phyloP scores from a whole-genome alignment of 2,113 vertebrate genomes.

The Ifrita kowaldi region DNA sequence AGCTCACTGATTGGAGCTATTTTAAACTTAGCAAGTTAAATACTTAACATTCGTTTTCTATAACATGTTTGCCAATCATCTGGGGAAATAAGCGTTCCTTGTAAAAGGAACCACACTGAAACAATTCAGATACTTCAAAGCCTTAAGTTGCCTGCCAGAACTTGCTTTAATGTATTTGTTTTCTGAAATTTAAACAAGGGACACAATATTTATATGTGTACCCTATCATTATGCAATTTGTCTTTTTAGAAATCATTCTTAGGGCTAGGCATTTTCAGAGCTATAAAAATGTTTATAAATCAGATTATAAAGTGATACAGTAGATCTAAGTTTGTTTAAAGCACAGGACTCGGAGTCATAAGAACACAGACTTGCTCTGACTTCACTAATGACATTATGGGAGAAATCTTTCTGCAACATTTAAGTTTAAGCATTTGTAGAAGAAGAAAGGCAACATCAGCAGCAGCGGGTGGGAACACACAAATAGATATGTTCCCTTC shows the following conservation, averaged over 20 bases:
- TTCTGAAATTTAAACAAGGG: slow-evolving; percentile 18
- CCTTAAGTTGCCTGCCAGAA: slow-evolving; percentile 3
- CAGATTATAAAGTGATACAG: not conserved
- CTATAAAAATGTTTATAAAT: not conserved
- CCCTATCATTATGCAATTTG: slow-evolving; percentile 10
- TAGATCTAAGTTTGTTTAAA: not conserved
- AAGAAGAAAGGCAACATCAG: not conserved
- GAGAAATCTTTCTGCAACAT: not conserved
- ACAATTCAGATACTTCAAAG: slow-evolving; percentile 42
- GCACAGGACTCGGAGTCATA: not conserved
- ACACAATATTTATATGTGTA: not conserved
- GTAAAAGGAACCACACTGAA: slow-evolving; percentile 42
- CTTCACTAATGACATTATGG: not conserved
- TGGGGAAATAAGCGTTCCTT: slow-evolving; percentile 45
- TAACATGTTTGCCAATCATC: slow-evolving; percentile 33
- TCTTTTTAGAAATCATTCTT: not conserved
- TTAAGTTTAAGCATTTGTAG: not conserved
- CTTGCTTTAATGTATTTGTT: slow-evolving; percentile 10
- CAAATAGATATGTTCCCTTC: not conserved
- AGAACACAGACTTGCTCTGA: not conserved
- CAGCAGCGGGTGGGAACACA: not conserved
- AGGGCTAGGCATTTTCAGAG: not conserved
- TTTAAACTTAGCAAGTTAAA: slow-evolving; percentile 64
- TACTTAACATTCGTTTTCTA: slow-evolving; percentile 46
- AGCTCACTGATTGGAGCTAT: slow-evolving; percentile 51